A percentile compares a stretch with the other conserved stretches of the same genome.
Evolutionary conservation across 2,888 invertebrate species (phyloP).

Genomic region (Mythimna pallens): DNA sequence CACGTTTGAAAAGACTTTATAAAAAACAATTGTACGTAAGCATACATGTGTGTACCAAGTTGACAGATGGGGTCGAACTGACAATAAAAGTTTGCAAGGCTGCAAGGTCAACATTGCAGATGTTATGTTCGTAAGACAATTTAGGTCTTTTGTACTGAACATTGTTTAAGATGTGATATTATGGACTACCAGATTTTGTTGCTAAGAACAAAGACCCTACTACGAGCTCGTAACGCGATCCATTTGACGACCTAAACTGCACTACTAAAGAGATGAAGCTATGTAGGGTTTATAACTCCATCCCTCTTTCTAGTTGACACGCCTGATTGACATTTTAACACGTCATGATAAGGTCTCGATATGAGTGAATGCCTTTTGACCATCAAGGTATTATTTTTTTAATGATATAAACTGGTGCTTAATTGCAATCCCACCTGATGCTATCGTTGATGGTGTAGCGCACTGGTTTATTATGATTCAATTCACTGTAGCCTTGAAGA

Average conservation of each 20-base stretch:
- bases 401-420: too few species aligned
- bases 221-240: too few species aligned
- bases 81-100: constrained; percentile 64
- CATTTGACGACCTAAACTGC: too few species aligned
- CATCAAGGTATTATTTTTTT: neutral
- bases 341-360: neutral
- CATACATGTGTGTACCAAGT: constrained; percentile 47
- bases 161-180: constrained; percentile 13
- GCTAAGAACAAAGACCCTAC: neutral
- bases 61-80: constrained; percentile 62
- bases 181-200: constrained; percentile 15
- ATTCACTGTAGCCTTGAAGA: too few species aligned
- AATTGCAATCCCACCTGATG: too few species aligned
- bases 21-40: constrained; percentile 62
- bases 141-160: constrained; percentile 21
- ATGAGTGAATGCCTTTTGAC: neutral
- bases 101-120: constrained; percentile 62
- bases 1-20: constrained; percentile 52
- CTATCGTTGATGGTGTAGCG: too few species aligned
- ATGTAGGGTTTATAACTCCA: too few species aligned
- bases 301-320: too few species aligned
- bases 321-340: too few species aligned
- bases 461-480: too few species aligned
- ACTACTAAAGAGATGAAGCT: too few species aligned
- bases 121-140: constrained; percentile 58